Evolutionary conservation across 2,113 vertebrate genomes (phyloP), one percentile per base, ranked within the genome.

Genomic region (Brachyhypopomus gauderio): DNA sequence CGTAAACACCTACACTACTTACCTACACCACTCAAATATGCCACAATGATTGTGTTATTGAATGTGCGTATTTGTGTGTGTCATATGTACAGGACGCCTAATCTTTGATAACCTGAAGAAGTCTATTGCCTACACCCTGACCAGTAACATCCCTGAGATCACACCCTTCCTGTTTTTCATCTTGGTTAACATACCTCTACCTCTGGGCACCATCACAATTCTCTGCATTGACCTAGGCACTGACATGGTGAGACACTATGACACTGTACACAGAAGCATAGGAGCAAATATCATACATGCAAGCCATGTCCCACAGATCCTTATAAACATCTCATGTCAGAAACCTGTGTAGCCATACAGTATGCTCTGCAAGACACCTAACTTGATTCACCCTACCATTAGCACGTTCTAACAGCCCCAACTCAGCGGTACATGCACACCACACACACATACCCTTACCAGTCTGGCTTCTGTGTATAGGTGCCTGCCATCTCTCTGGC

Each of bases 21-120:
- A 30, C 30, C 30, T 30, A 30, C 30, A 30, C 30, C 30, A 2
- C 30, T 30, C 30, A n/a, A n/a, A n/a, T n/a, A n/a, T n/a, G n/a
- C n/a, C n/a, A n/a, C n/a, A n/a, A 52, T 52, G 45, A 52, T 14
- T 52, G 45, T 52, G 14, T 14, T 52, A 38, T 58, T 78, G 6
- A n/a, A 45, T 11, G 27, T 72, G 22, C 77, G 25, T 52, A 12
- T 60, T 16, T 25, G 34, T 80, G 0, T 85, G 20, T 64, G 38
- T 22, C 1, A 38, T 25, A 23, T 79, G 27, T n/a, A 0, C 88
- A 97, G 96, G 96, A 22, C 96, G 96, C 71, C 92, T 97, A 85
- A 97, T 97, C 90, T 97, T 97, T 30, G 96, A 97, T 90, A 97
- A 97, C 85, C 89, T 97, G 86, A 97, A 97, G 90, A 97, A 97